Percentiles rank a stretch among this genome's conserved stretches.
These are phyloP conservation scores for Diadophis punctatus DNA, from an alignment of 2,113 vertebrate genomes.

Conservation along the genomic window DNA sequence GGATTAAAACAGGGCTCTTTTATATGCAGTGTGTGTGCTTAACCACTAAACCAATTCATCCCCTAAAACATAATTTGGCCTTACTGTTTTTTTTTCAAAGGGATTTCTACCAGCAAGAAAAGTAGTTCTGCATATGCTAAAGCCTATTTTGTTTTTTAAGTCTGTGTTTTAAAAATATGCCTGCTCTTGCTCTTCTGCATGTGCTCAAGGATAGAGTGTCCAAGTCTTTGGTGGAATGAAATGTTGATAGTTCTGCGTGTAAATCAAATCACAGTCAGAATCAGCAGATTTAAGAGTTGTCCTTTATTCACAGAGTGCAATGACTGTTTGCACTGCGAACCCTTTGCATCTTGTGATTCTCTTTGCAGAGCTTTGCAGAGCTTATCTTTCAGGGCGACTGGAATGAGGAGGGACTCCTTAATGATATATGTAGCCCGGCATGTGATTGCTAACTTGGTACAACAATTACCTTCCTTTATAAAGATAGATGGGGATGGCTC, in stretches of 20 bases:
- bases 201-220: neutral
- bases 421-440: slow-evolving; percentile 22
- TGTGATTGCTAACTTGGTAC: slow-evolving; percentile 45
- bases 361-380: neutral
- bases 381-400: slow-evolving; percentile 4
- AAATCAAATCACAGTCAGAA: neutral
- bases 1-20: neutral
- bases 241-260: neutral
- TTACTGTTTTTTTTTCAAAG: neutral
- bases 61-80: neutral
- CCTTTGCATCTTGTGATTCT: neutral
- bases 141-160: neutral
- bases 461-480: slow-evolving; percentile 44
- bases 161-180: neutral
- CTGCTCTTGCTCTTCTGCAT: neutral
- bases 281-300: slow-evolving; percentile 9
- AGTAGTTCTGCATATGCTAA: neutral
- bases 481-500: slow-evolving; percentile 50
- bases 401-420: slow-evolving; percentile 30
- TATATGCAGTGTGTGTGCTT: neutral
- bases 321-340: neutral
- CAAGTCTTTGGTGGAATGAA: neutral
- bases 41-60: neutral
- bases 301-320: slow-evolving; percentile 12
- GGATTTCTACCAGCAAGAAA: neutral